phyloP scores from a whole-genome alignment of 1,140 invertebrate species.

The Zaprionus taronus region DNA sequence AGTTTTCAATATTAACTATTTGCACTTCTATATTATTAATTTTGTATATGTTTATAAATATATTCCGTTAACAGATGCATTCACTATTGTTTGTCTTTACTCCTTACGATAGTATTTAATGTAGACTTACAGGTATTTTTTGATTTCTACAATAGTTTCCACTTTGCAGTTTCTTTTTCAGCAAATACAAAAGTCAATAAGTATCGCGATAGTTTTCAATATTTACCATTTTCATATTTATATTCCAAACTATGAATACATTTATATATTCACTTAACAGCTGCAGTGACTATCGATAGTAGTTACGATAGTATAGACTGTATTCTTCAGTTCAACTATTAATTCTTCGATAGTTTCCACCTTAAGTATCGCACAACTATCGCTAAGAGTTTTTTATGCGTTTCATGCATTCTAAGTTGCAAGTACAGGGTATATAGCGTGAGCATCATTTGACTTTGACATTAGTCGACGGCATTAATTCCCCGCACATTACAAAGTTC shows the following conservation, averaged over 20 bases:
- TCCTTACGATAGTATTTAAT: too few species aligned
- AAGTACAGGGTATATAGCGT: slow-evolving; percentile 13
- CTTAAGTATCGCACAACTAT: not conserved
- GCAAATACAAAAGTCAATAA: not conserved
- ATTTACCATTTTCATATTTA: not conserved
- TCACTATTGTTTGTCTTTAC: not conserved
- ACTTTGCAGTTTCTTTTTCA: not conserved
- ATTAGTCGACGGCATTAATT: slow-evolving; percentile 42
- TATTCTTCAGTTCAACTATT: too few species aligned
- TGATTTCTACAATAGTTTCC: not conserved
- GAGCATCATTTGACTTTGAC: not conserved
- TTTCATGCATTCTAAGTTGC: not conserved
- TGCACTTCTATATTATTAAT: too few species aligned
- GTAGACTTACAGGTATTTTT: not conserved
- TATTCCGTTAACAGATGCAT: too few species aligned
- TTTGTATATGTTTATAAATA: too few species aligned
- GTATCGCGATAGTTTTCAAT: not conserved
- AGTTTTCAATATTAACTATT: not conserved
- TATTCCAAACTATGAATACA: not conserved
- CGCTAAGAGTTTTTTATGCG: not conserved
- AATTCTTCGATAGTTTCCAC: too few species aligned
- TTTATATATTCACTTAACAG: not conserved
- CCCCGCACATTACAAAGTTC: slow-evolving; percentile 59
- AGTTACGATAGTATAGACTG: too few species aligned
- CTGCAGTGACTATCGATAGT: too few species aligned